Conservation (phyloP, 2,113 vertebrate species). For the Tachysurus fulvidraco region DNA sequence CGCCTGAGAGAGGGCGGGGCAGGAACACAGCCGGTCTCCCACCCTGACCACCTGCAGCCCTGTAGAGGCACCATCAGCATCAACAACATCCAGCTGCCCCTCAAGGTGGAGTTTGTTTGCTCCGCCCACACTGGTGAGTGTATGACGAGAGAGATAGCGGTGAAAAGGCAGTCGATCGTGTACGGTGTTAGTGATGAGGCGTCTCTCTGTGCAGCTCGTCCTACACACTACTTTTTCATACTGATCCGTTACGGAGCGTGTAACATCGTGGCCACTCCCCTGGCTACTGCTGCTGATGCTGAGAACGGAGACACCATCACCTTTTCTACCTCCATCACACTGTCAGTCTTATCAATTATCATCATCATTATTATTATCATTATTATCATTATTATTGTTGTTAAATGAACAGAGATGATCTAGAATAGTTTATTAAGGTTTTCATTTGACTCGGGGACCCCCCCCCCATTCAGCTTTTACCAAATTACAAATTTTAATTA, state of each 20-base stretch:
- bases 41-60: constrained; percentile 57
- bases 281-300: constrained; percentile 75
- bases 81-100: constrained; percentile 74
- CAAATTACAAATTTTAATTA: too few species aligned
- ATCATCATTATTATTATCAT: background rate
- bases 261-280: constrained; percentile 74
- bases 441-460: too few species aligned
- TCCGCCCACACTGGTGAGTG: constrained; percentile 61
- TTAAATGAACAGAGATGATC: too few species aligned
- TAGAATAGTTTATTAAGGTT: too few species aligned
- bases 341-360: constrained; percentile 64
- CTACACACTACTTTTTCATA: constrained; percentile 77
- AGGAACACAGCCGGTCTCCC: constrained; percentile 28
- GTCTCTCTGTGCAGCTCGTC: constrained; percentile 60
- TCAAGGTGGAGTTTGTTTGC: constrained; percentile 78
- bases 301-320: constrained; percentile 77
- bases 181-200: background rate
- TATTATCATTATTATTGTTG: background rate
- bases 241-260: constrained; percentile 75
- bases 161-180: background rate
- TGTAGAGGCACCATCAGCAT: constrained; percentile 73
- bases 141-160: too few species aligned
- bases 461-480: too few species aligned
- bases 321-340: constrained; percentile 72
- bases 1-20: constrained; percentile 61